Percentiles rank a stretch among this genome's conserved stretches.
Conservation (phyloP, 2,888 invertebrate genomes). For the Rhyacophila evoluta region DNA sequence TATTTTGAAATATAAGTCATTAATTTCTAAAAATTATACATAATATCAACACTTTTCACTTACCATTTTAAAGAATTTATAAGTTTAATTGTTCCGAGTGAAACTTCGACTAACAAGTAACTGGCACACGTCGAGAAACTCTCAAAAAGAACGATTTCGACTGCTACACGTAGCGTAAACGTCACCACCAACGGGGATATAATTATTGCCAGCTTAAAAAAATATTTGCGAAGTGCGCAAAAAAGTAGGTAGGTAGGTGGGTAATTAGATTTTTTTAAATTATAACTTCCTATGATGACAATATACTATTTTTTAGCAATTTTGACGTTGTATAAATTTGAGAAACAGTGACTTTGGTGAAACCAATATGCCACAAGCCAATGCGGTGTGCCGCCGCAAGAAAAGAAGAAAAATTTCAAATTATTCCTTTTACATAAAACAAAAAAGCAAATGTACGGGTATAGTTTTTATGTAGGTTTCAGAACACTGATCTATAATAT, state of each 20-base stretch:
- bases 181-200: constrained; percentile 44
- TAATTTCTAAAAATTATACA: neutral
- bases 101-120: constrained; percentile 31
- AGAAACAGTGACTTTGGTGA: no score
- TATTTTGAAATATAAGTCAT: neutral
- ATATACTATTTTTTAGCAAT: no score
- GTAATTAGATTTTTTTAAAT: neutral
- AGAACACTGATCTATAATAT: no score
- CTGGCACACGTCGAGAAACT: constrained; percentile 41
- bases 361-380: no score
- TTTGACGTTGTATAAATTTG: no score
- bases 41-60: constrained; percentile 25
- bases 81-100: constrained; percentile 15
- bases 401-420: no score
- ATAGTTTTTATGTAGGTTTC: no score
- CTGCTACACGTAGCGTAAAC: constrained; percentile 50
- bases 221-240: neutral
- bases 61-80: constrained; percentile 36
- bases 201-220: constrained; percentile 34
- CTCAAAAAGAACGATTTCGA: constrained; percentile 20
- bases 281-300: no score
- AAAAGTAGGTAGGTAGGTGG: neutral
- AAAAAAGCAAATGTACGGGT: no score
- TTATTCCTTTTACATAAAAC: no score
- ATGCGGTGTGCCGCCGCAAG: no score